Evolutionary conservation across 2,113 vertebrate species (phyloP), one percentile per base, ranked within the genome.

Genomic region (Leiothrix lutea): DNA sequence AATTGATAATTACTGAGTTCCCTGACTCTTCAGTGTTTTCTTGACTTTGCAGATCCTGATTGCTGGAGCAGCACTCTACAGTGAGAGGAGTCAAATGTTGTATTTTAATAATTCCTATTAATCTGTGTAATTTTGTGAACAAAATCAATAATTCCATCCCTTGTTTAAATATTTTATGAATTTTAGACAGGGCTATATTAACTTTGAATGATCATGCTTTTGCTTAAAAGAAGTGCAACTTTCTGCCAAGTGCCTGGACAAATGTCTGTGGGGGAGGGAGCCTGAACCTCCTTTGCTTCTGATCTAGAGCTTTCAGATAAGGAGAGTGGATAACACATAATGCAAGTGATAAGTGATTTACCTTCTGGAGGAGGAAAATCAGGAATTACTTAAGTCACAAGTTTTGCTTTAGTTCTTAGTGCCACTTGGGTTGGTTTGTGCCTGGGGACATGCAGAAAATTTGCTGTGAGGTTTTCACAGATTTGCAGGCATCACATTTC

Each of bases 351-450:
- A 57, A 44, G 14, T 26, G n/a, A 51, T 38, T 21, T 18, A 1
- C 6, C 54, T n/a, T 57, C 54, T 14, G 5, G 25, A 29, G n/a
- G 35, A 67, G 77, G 29, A 72, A 70, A 75, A 57, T 31, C 21
- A 64, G 23, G 38, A 53, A 35, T 36, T 0, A 29, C 47, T 50
- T 4, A 36, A 42, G 6, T 24, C 33, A 40, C 0, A 1, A 29
- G 12, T 44, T 84, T 67, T 84, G 13, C 15, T 69, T 53, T 36
- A 40, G 19, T 64, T 77, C 40, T 74, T 33, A 31, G 35, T 25
- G 40, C 17, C 21, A 8, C 13, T 11, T 22, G 21, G 14, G 9
- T 65, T 54, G 21, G 7, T 28, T 67, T 58, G 10, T 73, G 17
- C 12, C 36, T 70, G 26, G 14, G 23, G 26, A 58, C 11, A 14